Evolutionary conservation across 2,797 vertebrate genomes (phyloP), one percentile per base, ranked within the genome.

Genomic region (Tapirus indicus): DNA sequence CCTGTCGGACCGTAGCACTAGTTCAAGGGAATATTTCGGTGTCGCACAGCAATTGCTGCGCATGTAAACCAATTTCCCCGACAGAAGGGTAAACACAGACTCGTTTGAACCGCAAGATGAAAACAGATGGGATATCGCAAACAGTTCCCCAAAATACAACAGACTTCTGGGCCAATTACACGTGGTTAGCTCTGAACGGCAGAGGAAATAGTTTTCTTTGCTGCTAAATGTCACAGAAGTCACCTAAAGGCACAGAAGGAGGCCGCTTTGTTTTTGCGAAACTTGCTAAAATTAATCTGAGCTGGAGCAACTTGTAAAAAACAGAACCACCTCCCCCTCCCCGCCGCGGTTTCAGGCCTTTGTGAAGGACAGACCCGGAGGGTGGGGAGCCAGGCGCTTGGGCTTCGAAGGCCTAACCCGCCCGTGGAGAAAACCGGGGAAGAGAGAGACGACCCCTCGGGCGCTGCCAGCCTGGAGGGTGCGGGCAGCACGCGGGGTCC

Each of bases 121-220:
- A 99, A 98, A 97, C 99, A 99, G 97, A 98, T 98, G 99, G 99
- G 98, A 98, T 98, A 99, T 99, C 98, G 98, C 99, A 99, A 99
- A 99, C 98, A 98, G 99, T 99, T 99, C 98, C 97, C 98, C 99
- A 98, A 99, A 99, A 98, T 99, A 98, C 98, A 98, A 98, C 98
- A 99, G 99, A 99, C 98, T 99, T 99, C 99, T 98, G 97, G 98
- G 98, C 98, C 99, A 99, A 99, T 99, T 99, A 99, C 98, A 98
- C 97, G 98, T 98, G 98, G 98, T 99, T 99, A 99, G 98, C 98
- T 99, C 98, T 99, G 98, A 99, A 99, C 98, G 98, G 97, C 98
- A 98, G 98, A 99, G 99, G 99, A 99, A 99, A 99, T 99, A 98
- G 99, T 99, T 99, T 99, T 98, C 98, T 98, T 99, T 98, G 99